Evolutionary conservation across 2,888 invertebrate species (phyloP).

Genomic region (Hymenopus coronatus): DNA sequence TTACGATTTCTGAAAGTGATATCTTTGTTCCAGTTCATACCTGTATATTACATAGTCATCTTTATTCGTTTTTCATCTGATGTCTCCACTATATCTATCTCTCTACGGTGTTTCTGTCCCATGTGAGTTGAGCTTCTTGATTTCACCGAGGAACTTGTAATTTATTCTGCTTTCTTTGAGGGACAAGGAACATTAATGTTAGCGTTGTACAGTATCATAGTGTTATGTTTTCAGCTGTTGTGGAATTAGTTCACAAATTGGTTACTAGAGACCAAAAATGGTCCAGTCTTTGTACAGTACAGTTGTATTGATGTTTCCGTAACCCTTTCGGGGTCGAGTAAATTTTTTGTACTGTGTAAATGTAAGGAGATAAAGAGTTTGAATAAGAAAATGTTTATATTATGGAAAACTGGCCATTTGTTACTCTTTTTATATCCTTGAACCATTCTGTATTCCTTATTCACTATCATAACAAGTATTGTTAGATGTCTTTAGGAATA

Average conservation of each 20-base stretch:
- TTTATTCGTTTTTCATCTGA: conserved; percentile 7
- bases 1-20: conserved; percentile 26
- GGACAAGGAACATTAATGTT: conserved; percentile 23
- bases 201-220: conserved; percentile 32
- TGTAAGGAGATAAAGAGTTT: conserved; percentile 66
- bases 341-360: conserved; percentile 84
- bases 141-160: conserved; percentile 18
- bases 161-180: conserved; percentile 32
- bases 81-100: conserved; percentile 7
- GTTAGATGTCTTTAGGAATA: too few relatives aligned
- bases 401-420: conserved; percentile 21
- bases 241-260: conserved; percentile 27
- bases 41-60: conserved; percentile 28
- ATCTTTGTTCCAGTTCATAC: conserved; percentile 31
- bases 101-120: conserved; percentile 12
- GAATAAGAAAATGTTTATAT: conserved; percentile 58
- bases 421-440: background rate
- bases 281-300: conserved; percentile 33
- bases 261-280: conserved; percentile 26
- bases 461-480: too few relatives aligned
- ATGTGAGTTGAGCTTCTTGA: background rate
- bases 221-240: conserved; percentile 29
- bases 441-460: background rate
- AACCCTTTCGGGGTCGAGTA: conserved; percentile 47
- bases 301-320: conserved; percentile 36